Evolutionary conservation across 1,140 invertebrate species (phyloP).

Genomic region (Nephila pilipes): DNA sequence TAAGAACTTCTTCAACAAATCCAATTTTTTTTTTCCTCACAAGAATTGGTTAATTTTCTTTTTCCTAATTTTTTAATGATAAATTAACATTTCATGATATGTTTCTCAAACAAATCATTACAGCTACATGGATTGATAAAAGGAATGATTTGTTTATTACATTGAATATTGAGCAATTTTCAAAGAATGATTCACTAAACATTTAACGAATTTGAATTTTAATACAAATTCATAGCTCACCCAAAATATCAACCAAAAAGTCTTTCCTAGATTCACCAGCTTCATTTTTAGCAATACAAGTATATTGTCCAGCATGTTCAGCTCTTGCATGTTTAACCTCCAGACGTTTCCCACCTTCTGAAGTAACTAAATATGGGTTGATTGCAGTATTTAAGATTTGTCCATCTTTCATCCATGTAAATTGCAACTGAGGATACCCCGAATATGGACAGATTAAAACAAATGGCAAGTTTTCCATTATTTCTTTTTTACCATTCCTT

Average conservation of each 20-base stretch:
- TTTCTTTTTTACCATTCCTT: constrained; percentile 50
- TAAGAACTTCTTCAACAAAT: no score
- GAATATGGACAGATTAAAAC: constrained; percentile 70
- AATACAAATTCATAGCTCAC: not conserved
- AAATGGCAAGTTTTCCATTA: constrained; percentile 62
- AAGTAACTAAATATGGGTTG: constrained; percentile 4
- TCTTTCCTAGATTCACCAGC: constrained; percentile 78
- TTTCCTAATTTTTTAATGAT: no score
- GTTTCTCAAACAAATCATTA: no score
- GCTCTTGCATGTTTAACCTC: constrained; percentile 77
- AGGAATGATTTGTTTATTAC: no score
- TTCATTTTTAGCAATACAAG: constrained; percentile 81
- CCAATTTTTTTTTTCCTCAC: no score
- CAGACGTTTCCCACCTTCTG: constrained; percentile 51
- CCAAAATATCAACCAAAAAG: constrained; percentile 54
- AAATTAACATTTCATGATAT: no score
- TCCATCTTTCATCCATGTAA: constrained; percentile 74
- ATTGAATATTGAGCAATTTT: no score
- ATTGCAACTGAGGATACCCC: constrained; percentile 44
- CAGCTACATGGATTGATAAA: no score
- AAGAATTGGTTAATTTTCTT: no score
- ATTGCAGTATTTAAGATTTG: constrained; percentile 58
- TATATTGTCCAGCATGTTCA: constrained; percentile 81
- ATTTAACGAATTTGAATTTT: no score
- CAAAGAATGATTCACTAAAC: no score